These are phyloP conservation scores for Oncorhynchus nerka DNA, from an alignment of 2,113 vertebrate species.

Conservation along the genomic window DNA sequence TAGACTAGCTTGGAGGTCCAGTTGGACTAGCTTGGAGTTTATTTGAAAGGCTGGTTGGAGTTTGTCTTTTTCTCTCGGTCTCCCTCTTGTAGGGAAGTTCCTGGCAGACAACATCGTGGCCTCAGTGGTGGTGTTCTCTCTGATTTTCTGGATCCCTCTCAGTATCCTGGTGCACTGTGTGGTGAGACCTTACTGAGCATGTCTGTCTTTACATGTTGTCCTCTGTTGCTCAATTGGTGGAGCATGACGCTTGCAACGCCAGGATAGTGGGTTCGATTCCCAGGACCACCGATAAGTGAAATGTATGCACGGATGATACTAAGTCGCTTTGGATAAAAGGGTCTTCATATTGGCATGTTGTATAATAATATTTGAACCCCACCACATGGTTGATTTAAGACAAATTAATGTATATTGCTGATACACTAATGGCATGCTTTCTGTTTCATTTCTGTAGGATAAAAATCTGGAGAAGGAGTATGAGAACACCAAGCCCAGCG, in stretches of 20 bases:
- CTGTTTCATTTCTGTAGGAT: constrained; percentile 73
- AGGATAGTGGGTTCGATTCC: too few relatives aligned
- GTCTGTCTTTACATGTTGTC: too few relatives aligned
- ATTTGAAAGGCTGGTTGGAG: not conserved
- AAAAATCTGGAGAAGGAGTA: constrained; percentile 94
- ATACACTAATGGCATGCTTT: too few relatives aligned
- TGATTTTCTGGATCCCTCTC: constrained; percentile 96
- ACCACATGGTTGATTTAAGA: constrained; percentile 8
- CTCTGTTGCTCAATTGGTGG: too few relatives aligned
- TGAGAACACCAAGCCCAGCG: constrained; percentile 74
- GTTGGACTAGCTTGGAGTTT: not conserved
- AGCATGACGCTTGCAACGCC: too few relatives aligned
- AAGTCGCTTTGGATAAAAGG: too few relatives aligned
- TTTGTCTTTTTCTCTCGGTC: not conserved
- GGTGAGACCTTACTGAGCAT: constrained; percentile 76
- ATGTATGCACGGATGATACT: too few relatives aligned
- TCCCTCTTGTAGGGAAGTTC: constrained; percentile 84
- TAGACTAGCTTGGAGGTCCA: not conserved
- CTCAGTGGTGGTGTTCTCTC: constrained; percentile 94
- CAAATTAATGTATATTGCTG: too few relatives aligned
- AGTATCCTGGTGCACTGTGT: constrained; percentile 97
- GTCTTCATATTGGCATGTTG: too few relatives aligned
- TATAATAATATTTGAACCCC: not conserved
- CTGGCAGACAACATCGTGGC: constrained; percentile 97
- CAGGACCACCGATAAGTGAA: too few relatives aligned